Percentiles rank a stretch among this genome's conserved stretches.
Evolutionary conservation across 1,140 invertebrate species (phyloP).

Genomic region (Lordiphosa stackelbergi): DNA sequence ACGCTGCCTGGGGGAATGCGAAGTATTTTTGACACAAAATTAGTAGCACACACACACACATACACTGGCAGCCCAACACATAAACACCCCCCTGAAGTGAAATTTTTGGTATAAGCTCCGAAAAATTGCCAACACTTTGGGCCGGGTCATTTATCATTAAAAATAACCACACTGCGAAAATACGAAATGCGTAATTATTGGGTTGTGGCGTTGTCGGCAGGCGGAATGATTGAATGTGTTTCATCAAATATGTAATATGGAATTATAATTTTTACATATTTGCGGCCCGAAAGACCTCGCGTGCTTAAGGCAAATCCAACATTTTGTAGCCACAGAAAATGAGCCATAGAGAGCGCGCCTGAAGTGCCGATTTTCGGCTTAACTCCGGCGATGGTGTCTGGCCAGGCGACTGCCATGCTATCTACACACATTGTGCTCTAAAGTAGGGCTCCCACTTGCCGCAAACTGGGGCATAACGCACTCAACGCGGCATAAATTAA

Average conservation of each 20-base stretch:
- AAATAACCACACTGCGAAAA: constrained; percentile 62
- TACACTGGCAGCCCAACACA: constrained; percentile 13
- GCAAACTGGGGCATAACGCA: constrained; percentile 70
- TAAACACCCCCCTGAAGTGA: constrained; percentile 49
- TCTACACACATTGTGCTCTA: constrained; percentile 43
- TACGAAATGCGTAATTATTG: constrained; percentile 68
- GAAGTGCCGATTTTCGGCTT: constrained; percentile 72
- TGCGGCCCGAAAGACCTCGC: constrained; percentile 50
- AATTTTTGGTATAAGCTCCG: constrained; percentile 59
- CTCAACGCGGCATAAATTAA: constrained; percentile 73
- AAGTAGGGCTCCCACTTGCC: constrained; percentile 44
- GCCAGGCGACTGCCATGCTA: constrained; percentile 10
- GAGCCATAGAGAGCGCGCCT: constrained; percentile 57
- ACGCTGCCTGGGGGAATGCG: constrained; percentile 13
- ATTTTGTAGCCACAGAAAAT: constrained; percentile 61
- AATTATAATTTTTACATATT: constrained; percentile 73
- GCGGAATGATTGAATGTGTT: constrained; percentile 67
- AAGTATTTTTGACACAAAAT: constrained; percentile 69
- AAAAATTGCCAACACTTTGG: constrained; percentile 67
- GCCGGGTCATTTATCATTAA: constrained; percentile 71
- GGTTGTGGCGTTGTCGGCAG: constrained; percentile 34
- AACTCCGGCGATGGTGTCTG: constrained; percentile 21
- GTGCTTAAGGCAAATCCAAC: constrained; percentile 65
- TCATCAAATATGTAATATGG: constrained; percentile 74
- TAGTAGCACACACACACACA: constrained; percentile 38